Base-by-base conservation (phyloP, 2,113 vertebrate genomes). In the Capreolus pygargus region DNA sequence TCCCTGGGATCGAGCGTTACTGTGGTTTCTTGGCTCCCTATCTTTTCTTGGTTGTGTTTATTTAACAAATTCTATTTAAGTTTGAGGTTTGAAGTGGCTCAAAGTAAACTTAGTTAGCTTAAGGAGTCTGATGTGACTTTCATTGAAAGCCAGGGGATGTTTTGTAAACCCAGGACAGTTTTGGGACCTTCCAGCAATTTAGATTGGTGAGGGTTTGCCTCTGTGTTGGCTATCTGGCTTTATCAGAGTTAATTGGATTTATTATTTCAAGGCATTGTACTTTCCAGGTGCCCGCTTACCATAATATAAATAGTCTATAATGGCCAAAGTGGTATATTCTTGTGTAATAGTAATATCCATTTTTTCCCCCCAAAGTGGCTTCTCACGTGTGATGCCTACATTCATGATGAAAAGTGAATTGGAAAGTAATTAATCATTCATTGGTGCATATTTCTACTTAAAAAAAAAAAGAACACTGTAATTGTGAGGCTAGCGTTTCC, bases 41-140 rank as follows among this genome's bases (percentile, higher is more conserved):
- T 97, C 61, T 94, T 97, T 97, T 95, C 96, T 97, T 87, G 89
- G 97, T 89, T 91, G 86, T 97, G 97, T 98, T 98, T 98, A 91
- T 97, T 98, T 98, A 97, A 97, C 95, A 91, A 78, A 94, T 96
- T 97, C 91, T 98, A 92, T 96, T 96, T 98, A 98, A 97, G 96
- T 97, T 97, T 93, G 96, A 97, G 98, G 95, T 97, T 97, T 97
- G 94, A 98, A 98, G 95, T 97, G 98, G 95, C 94, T 93, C 96
- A 94, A 1, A 97, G 96, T 97, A 97, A 98, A 96, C 97, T 58
- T 33, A 45, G 91, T 94, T 97, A 96, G 88, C 95, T 89, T 83
- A 70, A 70, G 52, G 82, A 93, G 93, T 58, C 86, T 45, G 64
- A 54, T 86, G 96, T 57, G 97, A 94, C 76, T 95, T 95, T 91